phyloP scores from a whole-genome alignment of 2,113 vertebrate genomes.

The Stigmatopora nigra region DNA sequence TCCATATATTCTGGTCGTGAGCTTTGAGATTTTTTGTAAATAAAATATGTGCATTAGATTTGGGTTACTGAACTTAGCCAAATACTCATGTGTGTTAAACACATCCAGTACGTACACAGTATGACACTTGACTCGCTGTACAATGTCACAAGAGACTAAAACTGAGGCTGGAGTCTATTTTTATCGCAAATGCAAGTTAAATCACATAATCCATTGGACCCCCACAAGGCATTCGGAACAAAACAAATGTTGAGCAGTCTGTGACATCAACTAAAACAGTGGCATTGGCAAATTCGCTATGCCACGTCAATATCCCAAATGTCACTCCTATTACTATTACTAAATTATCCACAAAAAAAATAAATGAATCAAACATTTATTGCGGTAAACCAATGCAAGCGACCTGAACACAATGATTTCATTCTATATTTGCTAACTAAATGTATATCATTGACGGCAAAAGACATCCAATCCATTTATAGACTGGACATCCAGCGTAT shows the following conservation, averaged over 20 bases:
- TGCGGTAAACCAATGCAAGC: too few species aligned
- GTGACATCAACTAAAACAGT: background rate
- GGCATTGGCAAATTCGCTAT: slow-evolving; percentile 50
- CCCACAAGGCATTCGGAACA: slow-evolving; percentile 21
- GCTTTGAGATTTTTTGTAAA: too few species aligned
- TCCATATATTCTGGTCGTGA: too few species aligned
- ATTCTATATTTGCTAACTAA: background rate
- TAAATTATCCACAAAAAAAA: too few species aligned
- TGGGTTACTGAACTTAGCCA: too few species aligned
- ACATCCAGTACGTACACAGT: too few species aligned
- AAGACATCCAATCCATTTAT: background rate
- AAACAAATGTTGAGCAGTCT: background rate
- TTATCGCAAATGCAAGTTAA: slow-evolving; percentile 55
- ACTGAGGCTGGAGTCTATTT: slow-evolving; percentile 44
- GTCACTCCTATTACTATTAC: too few species aligned
- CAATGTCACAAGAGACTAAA: slow-evolving; percentile 39
- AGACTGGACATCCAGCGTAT: background rate
- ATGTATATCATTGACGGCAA: background rate
- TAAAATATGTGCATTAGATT: too few species aligned
- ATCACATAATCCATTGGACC: slow-evolving; percentile 43
- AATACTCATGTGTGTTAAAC: too few species aligned
- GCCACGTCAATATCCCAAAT: slow-evolving; percentile 13
- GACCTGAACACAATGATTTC: too few species aligned
- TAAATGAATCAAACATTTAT: too few species aligned
- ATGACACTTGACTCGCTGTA: slow-evolving; percentile 1